phyloP scores from a whole-genome alignment of 1,140 invertebrate genomes.

The Limonius californicus region DNA sequence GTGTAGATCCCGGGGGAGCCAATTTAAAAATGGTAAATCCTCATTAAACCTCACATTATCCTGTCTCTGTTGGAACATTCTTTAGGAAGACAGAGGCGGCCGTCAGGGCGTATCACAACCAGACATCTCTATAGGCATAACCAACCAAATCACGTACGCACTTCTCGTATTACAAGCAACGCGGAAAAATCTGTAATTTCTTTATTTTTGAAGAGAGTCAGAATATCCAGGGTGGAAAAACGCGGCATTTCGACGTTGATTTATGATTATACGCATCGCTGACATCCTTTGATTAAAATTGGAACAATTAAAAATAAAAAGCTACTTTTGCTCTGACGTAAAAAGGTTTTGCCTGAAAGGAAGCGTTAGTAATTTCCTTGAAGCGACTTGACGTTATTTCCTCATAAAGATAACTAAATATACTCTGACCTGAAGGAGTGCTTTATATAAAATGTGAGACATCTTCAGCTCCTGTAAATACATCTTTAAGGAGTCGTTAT shows the following conservation, averaged over 20 bases:
- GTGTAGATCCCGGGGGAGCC: constrained; percentile 20
- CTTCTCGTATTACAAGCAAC: constrained; percentile 3
- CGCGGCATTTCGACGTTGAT: not conserved
- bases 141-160: constrained; percentile 8
- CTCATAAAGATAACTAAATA: too few species aligned
- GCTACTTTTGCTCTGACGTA: too few species aligned
- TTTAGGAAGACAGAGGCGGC: not conserved
- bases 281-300: too few species aligned
- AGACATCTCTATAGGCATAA: constrained; percentile 16
- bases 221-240: not conserved
- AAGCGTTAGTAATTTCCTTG: too few species aligned
- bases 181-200: not conserved
- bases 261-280: not conserved
- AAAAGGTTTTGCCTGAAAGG: too few species aligned
- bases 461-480: too few species aligned
- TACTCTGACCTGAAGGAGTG: too few species aligned
- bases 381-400: too few species aligned
- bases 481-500: too few species aligned
- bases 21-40: constrained; percentile 32
- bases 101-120: constrained; percentile 7
- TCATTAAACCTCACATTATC: constrained; percentile 20
- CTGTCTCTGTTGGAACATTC: not conserved
- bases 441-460: too few species aligned
- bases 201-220: not conserved
- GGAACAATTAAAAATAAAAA: too few species aligned